phyloP scores from a whole-genome alignment of 2,797 vertebrate species.

The Phataginus tricuspis region DNA sequence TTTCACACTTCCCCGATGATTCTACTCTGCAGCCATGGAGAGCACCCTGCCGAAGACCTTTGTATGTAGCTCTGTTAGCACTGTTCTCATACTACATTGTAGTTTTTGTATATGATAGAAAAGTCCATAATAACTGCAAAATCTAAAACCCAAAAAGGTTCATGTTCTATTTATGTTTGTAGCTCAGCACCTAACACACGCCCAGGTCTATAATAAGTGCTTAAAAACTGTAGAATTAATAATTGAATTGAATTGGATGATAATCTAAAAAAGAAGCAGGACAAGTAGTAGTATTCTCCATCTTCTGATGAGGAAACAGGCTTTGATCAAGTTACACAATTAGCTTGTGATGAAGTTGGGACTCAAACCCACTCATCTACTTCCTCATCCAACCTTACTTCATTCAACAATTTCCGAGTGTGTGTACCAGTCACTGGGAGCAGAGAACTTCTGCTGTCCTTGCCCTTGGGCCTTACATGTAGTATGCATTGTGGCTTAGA shows the following conservation, averaged over 20 bases:
- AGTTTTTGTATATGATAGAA: neutral
- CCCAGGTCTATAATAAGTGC: neutral
- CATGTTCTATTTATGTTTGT: neutral
- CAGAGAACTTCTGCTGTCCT: neutral
- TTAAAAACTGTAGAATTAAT: neutral
- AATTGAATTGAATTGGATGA: neutral
- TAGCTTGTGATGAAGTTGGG: neutral
- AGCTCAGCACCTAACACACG: neutral
- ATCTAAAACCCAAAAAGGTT: neutral
- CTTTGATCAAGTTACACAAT: neutral
- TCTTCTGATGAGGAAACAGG: neutral
- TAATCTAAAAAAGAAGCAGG: neutral
- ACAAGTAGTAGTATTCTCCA: neutral
- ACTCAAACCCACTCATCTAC: neutral
- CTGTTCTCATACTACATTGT: neutral
- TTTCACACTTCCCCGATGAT: neutral
- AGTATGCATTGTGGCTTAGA: accelerated
- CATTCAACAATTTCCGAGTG: neutral
- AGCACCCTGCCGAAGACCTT: neutral
- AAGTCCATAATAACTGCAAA: neutral
- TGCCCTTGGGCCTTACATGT: too few species aligned
- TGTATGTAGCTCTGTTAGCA: neutral
- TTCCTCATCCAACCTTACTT: neutral
- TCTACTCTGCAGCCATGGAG: neutral
- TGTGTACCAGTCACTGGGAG: neutral